phyloP scores from a whole-genome alignment of 2,888 invertebrate species.

The Zygogramma bicolorata region DNA sequence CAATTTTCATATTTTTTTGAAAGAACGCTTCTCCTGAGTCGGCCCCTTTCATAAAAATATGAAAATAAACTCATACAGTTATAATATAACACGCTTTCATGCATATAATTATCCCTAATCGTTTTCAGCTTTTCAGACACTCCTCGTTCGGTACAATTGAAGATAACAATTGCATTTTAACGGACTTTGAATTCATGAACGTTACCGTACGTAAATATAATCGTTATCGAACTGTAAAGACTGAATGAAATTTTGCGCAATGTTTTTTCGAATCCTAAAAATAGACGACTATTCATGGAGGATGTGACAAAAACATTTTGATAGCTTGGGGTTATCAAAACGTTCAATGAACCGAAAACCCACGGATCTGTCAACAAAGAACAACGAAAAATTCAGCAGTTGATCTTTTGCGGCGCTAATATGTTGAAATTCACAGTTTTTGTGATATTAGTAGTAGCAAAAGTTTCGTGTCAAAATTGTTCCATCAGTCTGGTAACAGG shows the following conservation, averaged over 20 bases:
- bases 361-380: conserved; percentile 6
- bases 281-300: background rate
- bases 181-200: background rate
- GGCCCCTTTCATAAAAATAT: no score
- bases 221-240: no score
- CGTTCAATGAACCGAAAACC: background rate
- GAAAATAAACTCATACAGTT: no score
- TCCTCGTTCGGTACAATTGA: background rate
- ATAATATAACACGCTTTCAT: no score
- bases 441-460: conserved; percentile 1
- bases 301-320: conserved; percentile 9
- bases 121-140: no score
- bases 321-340: conserved; percentile 8
- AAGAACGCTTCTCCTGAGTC: no score
- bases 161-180: background rate
- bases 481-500: background rate
- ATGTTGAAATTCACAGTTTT: conserved; percentile 28
- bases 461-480: conserved; percentile 21
- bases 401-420: conserved; percentile 14
- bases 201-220: background rate
- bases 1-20: no score
- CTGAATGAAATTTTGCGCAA: background rate
- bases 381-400: conserved; percentile 21
- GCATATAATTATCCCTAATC: no score
- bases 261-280: background rate